phyloP scores from a whole-genome alignment of 23 tunicate genomes.

The Halocynthia roretzi region DNA sequence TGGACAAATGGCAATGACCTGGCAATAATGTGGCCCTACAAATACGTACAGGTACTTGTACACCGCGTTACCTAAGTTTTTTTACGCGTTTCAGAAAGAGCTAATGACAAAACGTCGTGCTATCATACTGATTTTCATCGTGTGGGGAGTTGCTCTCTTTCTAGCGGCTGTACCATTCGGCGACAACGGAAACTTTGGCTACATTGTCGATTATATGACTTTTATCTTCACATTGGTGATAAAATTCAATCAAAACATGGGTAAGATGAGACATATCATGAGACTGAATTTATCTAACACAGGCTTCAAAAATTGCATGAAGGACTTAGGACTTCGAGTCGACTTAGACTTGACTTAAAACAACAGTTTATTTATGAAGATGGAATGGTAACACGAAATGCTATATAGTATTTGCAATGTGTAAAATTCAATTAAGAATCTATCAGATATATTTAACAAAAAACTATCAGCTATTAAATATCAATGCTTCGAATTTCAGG shows the following conservation, averaged over 20 bases:
- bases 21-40: constrained; percentile 28
- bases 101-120: constrained; percentile 30
- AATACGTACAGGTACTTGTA: constrained; percentile 13
- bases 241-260: neutral
- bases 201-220: constrained; percentile 36
- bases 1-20: constrained; percentile 19
- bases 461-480: too few relatives aligned
- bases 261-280: too few relatives aligned
- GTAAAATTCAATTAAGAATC: too few relatives aligned
- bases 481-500: constrained; percentile 2
- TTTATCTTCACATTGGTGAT: constrained; percentile 20
- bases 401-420: too few relatives aligned
- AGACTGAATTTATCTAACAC: too few relatives aligned
- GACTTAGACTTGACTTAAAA: too few relatives aligned
- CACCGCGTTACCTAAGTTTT: too few relatives aligned
- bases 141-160: neutral
- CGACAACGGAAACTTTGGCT: constrained; percentile 2
- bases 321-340: too few relatives aligned
- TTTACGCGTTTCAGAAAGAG: constrained; percentile 2
- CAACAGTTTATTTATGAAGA: too few relatives aligned
- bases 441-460: too few relatives aligned
- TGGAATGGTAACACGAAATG: too few relatives aligned
- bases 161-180: constrained; percentile 22
- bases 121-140: neutral
- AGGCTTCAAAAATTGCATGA: too few relatives aligned